A percentile compares a stretch with the other conserved stretches of the same genome.
Evolutionary conservation across 2,797 vertebrate genomes (phyloP).

Genomic region (Poeciliopsis presidionis): DNA sequence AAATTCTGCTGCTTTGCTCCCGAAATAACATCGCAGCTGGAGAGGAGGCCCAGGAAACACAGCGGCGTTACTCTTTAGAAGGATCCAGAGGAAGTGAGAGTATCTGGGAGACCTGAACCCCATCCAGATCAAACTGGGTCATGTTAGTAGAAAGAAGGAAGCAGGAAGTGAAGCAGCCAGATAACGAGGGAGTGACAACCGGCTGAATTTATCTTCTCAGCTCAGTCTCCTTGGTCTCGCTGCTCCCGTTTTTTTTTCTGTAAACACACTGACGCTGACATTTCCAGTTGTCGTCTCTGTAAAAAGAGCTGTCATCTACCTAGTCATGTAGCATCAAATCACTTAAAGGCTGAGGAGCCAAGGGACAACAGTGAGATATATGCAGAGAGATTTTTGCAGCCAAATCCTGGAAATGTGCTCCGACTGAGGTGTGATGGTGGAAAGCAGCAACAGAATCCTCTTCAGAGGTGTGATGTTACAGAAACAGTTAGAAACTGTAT

Average conservation of each 20-base stretch:
- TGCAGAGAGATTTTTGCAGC: slow-evolving; percentile 19
- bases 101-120: slow-evolving; percentile 65
- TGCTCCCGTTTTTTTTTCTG: slow-evolving; percentile 8
- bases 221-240: neutral
- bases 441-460: slow-evolving; percentile 10
- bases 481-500: neutral
- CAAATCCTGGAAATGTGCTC: neutral
- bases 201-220: neutral
- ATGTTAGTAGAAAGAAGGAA: slow-evolving; percentile 23
- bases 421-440: neutral
- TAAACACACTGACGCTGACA: slow-evolving; percentile 48
- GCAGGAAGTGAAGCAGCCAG: neutral
- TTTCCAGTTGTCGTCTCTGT: slow-evolving; percentile 32
- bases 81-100: slow-evolving; percentile 75
- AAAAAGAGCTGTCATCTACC: slow-evolving; percentile 38
- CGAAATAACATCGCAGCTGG: slow-evolving; percentile 44
- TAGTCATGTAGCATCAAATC: slow-evolving; percentile 45
- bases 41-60: slow-evolving; percentile 15
- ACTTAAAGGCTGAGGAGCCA: slow-evolving; percentile 1
- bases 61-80: slow-evolving; percentile 65
- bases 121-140: slow-evolving; percentile 71
- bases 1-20: slow-evolving; percentile 33
- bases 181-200: slow-evolving; percentile 2
- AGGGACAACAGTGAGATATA: slow-evolving; percentile 3
- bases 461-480: neutral